Base-by-base conservation (phyloP, 2,888 invertebrate species). In the Ormyrus labotus region DNA sequence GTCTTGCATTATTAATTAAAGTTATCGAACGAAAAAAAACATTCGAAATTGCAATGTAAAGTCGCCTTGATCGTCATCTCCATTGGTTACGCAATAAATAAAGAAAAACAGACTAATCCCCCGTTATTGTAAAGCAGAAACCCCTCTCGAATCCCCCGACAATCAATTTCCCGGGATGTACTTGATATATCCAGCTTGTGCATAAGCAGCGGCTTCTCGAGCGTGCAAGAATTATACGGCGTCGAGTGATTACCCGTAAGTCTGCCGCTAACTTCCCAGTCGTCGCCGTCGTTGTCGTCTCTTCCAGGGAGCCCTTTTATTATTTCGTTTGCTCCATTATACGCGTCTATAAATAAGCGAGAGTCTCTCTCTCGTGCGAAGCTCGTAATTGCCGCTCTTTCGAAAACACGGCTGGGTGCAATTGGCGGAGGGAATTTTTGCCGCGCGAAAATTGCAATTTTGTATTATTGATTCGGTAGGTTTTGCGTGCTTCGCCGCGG, bases 151-250 rank as follows among this genome's bases (percentile, higher is more conserved):
- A 78, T 65, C 61, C 67, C 61, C 55, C 13, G 45, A 74, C 57
- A 81, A 81, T 78, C 78, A 81, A 81, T 81, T 81, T 81, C 11
- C 67, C 57, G 10, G 63, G n/a, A 8, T 19, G 6, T 72, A 64
- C 51, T 34, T 34, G 34, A 48, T 34, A 67, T 65, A 64, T 34
- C 19, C 50, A 60, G 48, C 58, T 19, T 34, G 57, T 51, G 19
- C 50, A 50, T 69, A 69, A 64, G 64, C 58, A 80, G 13, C 19
- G 13, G 19, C 45, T 11, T 71, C 61, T 64, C 75, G 61, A 78
- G 81, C 78, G 75, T 78, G 71, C 61, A 76, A 75, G 81, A 81
- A 81, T 78, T 81, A 81, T 81, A 72, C 67, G 55, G 63, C 81
- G 68, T 57, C 75, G 58, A 78, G 67, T 69, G 75, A 81, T 79